Evolutionary conservation across 2,113 vertebrate species (phyloP).

Genomic region (Ginglymostoma cirratum): DNA sequence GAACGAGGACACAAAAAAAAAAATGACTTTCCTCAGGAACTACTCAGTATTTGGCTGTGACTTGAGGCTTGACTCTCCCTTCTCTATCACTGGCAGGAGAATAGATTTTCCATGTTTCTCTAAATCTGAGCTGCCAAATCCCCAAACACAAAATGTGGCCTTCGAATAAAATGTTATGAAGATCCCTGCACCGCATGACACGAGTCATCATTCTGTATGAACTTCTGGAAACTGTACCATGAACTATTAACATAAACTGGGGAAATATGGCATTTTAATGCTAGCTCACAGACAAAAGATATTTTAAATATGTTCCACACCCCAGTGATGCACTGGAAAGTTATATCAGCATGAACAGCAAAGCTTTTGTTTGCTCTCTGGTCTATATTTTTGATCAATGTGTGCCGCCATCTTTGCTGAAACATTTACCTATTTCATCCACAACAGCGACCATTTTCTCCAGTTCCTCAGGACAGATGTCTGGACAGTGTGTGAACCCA

Average conservation of each 20-base stretch:
- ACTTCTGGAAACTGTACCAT: background rate
- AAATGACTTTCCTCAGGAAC: background rate
- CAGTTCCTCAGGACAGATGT: conserved; percentile 91
- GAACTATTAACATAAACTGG: background rate
- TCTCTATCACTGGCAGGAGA: background rate
- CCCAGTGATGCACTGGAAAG: background rate
- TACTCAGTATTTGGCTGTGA: background rate
- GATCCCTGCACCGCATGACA: background rate
- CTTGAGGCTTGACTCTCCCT: background rate
- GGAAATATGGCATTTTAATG: background rate
- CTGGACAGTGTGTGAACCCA: conserved; percentile 94
- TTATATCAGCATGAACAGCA: background rate
- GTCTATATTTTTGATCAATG: background rate
- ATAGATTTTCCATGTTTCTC: background rate
- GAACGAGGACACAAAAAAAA: background rate
- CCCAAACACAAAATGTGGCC: background rate
- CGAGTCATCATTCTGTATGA: background rate
- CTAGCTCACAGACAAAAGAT: background rate
- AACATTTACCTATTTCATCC: conserved; percentile 75
- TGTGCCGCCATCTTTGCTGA: background rate
- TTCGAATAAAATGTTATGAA: background rate
- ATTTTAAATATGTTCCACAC: background rate
- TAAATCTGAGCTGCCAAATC: background rate
- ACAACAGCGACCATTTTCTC: conserved; percentile 94
- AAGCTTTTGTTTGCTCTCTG: too few species aligned